These are phyloP conservation scores for Cotesia glomerata DNA, from an alignment of 1,140 invertebrate species.

Conservation along the genomic window DNA sequence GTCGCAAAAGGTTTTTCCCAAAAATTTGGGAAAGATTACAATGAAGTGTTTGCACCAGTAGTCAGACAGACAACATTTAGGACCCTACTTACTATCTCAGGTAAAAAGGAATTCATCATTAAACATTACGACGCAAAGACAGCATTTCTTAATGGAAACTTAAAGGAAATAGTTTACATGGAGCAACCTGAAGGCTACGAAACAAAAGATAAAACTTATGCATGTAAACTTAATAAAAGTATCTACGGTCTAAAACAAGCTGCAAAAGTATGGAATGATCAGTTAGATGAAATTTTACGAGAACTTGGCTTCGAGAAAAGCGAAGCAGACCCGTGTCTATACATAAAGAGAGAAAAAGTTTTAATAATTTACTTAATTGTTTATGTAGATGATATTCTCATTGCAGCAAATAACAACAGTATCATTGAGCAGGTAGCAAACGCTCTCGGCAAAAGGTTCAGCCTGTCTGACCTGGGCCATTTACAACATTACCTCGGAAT, in stretches of 20 bases:
- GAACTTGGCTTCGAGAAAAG: neutral
- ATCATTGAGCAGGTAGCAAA: neutral
- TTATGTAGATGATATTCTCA: conserved; percentile 29
- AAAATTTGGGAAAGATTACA: conserved; percentile 14
- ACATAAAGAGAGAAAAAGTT: neutral
- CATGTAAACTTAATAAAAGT: conserved; percentile 20
- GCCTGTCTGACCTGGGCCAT: conserved; percentile 12
- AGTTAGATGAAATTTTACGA: conserved; percentile 13
- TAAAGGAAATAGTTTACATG: conserved; percentile 58
- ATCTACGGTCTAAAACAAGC: conserved; percentile 34
- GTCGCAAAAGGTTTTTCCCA: conserved; percentile 45
- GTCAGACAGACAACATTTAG: conserved; percentile 35
- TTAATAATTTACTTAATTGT: conserved; percentile 9
- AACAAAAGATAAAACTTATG: neutral
- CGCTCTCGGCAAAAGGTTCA: neutral
- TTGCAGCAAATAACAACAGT: neutral
- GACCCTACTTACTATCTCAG: conserved; percentile 41
- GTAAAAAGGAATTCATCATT: conserved; percentile 37
- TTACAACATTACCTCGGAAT: conserved; percentile 8
- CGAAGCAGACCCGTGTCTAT: conserved; percentile 18
- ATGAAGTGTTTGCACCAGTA: conserved; percentile 46
- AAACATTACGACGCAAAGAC: conserved; percentile 51
- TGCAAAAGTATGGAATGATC: conserved; percentile 19
- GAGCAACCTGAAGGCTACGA: conserved; percentile 43
- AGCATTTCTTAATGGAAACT: conserved; percentile 57